Evolutionary conservation across 2,888 invertebrate species (phyloP).

Genomic region (Petrophora chlorosata): DNA sequence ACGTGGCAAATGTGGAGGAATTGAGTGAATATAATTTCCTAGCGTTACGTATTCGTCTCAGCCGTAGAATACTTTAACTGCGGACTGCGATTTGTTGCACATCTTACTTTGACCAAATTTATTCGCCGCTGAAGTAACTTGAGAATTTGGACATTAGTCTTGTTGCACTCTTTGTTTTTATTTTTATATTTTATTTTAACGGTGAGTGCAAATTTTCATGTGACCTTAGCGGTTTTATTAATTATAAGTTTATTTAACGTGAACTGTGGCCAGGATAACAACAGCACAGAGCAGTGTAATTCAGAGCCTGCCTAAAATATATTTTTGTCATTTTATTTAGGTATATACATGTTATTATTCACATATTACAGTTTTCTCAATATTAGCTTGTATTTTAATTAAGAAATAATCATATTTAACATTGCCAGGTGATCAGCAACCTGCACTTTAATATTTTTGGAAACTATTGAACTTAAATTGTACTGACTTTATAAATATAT

Average conservation of each 20-base stretch:
- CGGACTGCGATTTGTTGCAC: too few relatives aligned
- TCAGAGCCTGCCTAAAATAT: conserved; percentile 84
- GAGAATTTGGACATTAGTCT: conserved; percentile 65
- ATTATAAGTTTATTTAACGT: conserved; percentile 77
- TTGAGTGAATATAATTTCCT: conserved; percentile 57
- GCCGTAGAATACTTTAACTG: conserved; percentile 57
- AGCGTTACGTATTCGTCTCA: conserved; percentile 27
- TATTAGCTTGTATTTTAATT: conserved; percentile 85
- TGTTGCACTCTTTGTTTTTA: conserved; percentile 52
- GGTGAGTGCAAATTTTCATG: conserved; percentile 68
- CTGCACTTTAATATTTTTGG: conserved; percentile 85
- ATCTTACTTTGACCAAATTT: conserved; percentile 80
- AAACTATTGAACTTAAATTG: conserved; percentile 85
- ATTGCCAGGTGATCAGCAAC: conserved; percentile 85
- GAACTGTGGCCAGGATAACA: conserved; percentile 81
- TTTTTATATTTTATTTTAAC: conserved; percentile 50
- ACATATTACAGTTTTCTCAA: conserved; percentile 85
- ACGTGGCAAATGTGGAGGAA: conserved; percentile 56
- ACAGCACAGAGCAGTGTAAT: conserved; percentile 80
- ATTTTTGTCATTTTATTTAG: conserved; percentile 85
- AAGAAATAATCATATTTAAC: conserved; percentile 85
- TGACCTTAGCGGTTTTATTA: conserved; percentile 67
- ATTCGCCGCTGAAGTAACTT: conserved; percentile 69
- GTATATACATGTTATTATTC: conserved; percentile 84
- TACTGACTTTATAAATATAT: conserved; percentile 85